phyloP scores from a whole-genome alignment of 2,797 vertebrate species.

The Distichodus sexfasciatus region DNA sequence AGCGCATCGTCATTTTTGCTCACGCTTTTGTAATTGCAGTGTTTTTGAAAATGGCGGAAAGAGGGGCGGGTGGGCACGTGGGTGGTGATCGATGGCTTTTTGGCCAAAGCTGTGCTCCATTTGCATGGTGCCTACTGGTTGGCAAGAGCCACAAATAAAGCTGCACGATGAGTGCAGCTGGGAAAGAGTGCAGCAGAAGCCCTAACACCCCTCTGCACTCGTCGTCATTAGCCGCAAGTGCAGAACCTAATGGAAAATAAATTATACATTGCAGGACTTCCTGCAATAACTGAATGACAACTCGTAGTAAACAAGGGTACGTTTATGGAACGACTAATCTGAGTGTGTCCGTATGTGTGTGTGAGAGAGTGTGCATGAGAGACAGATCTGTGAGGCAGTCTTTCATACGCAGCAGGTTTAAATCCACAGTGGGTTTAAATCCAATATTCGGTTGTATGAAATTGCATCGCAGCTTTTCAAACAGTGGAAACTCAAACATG shows the following conservation, averaged over 20 bases:
- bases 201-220: constrained; percentile 6
- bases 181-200: background rate
- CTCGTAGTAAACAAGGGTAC: constrained; percentile 3
- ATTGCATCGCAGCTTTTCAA: constrained; percentile 18
- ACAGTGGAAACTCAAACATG: constrained; percentile 22
- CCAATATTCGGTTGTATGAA: constrained; percentile 24
- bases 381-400: background rate
- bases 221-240: constrained; percentile 32
- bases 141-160: constrained; percentile 23
- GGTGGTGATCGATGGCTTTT: constrained; percentile 23
- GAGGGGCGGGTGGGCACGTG: too few species aligned
- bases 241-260: constrained; percentile 37
- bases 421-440: constrained; percentile 28
- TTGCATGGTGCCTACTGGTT: constrained; percentile 4
- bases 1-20: too few species aligned
- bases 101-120: constrained; percentile 24
- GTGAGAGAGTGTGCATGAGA: background rate
- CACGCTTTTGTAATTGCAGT: constrained; percentile 24
- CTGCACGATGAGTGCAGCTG: constrained; percentile 29
- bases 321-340: background rate
- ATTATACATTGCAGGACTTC: constrained; percentile 32
- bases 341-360: background rate
- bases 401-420: constrained; percentile 19
- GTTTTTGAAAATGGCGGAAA: background rate
- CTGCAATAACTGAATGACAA: constrained; percentile 16